phyloP scores from a whole-genome alignment of 2,888 invertebrate genomes.

The Tachina grossa region DNA sequence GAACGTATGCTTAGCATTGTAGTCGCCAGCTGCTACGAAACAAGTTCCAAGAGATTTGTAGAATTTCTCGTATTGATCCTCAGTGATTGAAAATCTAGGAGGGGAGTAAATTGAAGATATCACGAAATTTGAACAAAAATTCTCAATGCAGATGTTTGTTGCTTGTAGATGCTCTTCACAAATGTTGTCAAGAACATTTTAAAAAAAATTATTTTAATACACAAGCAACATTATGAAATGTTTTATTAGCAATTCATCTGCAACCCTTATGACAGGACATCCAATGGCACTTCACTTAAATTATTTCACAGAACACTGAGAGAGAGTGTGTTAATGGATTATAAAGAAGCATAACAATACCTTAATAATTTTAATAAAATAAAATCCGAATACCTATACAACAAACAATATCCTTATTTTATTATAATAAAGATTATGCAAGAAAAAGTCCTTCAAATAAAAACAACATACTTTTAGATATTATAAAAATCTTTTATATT shows the following conservation, averaged over 20 bases:
- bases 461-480: background rate
- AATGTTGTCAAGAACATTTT: no score
- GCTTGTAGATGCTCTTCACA: no score
- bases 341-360: conserved; percentile 22
- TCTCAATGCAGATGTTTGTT: no score
- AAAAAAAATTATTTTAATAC: background rate
- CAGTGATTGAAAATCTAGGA: no score
- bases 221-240: background rate
- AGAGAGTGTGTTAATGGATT: conserved; percentile 17
- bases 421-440: background rate
- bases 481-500: background rate
- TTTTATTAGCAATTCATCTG: background rate
- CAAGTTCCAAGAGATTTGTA: no score
- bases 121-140: no score
- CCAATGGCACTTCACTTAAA: background rate
- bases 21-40: no score
- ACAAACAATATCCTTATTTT: conserved; percentile 20
- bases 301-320: background rate
- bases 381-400: conserved; percentile 2
- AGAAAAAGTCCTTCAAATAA: background rate
- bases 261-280: background rate
- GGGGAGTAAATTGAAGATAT: no score
- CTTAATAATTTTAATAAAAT: background rate
- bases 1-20: no score
- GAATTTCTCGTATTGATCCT: no score